Percentiles rank a stretch among this genome's conserved stretches.
Conservation (phyloP, 2,888 invertebrate genomes). For the Caenorhabditis plicata region DNA sequence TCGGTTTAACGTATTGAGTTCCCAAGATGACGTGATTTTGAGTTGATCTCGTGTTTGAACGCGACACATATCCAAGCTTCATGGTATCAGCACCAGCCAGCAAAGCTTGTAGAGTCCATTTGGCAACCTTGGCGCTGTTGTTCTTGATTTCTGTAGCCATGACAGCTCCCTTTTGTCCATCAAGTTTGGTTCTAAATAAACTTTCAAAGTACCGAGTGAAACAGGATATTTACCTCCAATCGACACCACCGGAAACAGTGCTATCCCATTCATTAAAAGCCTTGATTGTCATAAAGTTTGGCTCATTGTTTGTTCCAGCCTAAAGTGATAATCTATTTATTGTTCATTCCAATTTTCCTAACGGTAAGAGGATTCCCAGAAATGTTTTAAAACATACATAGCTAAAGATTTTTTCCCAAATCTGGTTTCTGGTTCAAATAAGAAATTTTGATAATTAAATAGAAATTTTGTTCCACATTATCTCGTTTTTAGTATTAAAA, state of each 20-base stretch:
- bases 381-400: too few relatives aligned
- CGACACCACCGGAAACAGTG: conserved; percentile 89
- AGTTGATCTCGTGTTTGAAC: conserved; percentile 87
- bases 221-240: too few relatives aligned
- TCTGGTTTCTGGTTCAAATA: too few relatives aligned
- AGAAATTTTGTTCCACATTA: too few relatives aligned
- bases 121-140: conserved; percentile 98
- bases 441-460: too few relatives aligned
- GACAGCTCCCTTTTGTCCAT: conserved; percentile 95
- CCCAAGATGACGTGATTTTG: conserved; percentile 72
- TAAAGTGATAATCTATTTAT: too few relatives aligned
- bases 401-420: too few relatives aligned
- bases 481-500: too few relatives aligned
- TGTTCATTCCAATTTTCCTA: too few relatives aligned
- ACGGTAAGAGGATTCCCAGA: too few relatives aligned
- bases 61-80: conserved; percentile 98
- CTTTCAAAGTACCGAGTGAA: too few relatives aligned
- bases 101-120: conserved; percentile 89
- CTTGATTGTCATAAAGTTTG: conserved; percentile 89
- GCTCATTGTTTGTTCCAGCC: conserved; percentile 75
- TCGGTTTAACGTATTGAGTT: conserved; percentile 95
- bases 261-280: conserved; percentile 99
- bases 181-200: conserved; percentile 88
- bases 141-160: conserved; percentile 95
- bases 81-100: conserved; percentile 94